Evolutionary conservation across 2,888 invertebrate genomes (phyloP).

Genomic region (Dicycla oo): DNA sequence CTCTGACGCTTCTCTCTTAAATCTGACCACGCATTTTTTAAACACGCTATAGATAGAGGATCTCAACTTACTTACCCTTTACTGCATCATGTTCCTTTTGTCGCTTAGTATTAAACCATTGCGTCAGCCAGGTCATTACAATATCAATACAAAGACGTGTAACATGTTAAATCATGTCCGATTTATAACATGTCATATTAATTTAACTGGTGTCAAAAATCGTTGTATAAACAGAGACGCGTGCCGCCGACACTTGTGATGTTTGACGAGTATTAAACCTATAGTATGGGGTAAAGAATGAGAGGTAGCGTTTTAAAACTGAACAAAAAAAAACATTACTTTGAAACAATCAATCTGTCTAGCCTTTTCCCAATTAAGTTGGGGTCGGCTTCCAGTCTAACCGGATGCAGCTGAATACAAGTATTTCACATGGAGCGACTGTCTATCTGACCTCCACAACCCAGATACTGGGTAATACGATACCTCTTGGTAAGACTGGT

Average conservation of each 20-base stretch:
- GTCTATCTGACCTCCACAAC: too few relatives aligned
- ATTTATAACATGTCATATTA: conserved; percentile 55
- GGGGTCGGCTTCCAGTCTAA: too few relatives aligned
- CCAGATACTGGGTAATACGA: too few relatives aligned
- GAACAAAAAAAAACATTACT: background rate
- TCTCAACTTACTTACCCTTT: background rate
- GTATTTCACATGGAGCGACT: too few relatives aligned
- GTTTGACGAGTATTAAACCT: conserved; percentile 64
- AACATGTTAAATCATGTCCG: conserved; percentile 19
- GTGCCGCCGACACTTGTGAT: conserved; percentile 58
- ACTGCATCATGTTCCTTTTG: background rate
- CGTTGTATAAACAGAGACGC: conserved; percentile 63
- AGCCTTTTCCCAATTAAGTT: too few relatives aligned
- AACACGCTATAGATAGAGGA: background rate
- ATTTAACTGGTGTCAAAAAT: conserved; percentile 64
- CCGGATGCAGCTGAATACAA: too few relatives aligned
- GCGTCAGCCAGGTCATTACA: conserved; percentile 2
- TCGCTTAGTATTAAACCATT: background rate
- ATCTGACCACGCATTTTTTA: too few relatives aligned
- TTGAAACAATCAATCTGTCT: too few relatives aligned
- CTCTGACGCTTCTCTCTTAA: too few relatives aligned
- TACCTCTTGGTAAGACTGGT: too few relatives aligned
- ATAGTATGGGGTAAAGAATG: background rate
- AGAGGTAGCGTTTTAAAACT: conserved; percentile 21
- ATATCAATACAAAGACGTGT: conserved; percentile 23